These are phyloP conservation scores for Anolis apletophallus DNA, from an alignment of 2,797 vertebrate genomes.

Conservation along the genomic window DNA sequence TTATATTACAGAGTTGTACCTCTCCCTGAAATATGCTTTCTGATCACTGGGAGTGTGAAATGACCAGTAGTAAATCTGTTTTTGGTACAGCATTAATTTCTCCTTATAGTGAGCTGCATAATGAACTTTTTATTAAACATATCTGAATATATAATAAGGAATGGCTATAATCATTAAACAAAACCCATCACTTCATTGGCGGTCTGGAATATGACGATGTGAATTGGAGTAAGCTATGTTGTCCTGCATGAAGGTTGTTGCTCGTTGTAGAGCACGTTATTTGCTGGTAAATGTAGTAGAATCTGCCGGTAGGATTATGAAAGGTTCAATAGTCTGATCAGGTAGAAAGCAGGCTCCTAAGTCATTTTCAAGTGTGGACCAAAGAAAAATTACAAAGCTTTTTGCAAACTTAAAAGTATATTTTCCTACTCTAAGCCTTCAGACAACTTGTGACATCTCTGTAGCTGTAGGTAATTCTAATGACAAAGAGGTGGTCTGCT, in stretches of 20 bases:
- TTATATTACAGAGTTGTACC: neutral
- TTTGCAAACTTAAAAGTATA: neutral
- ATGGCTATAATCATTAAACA: no score
- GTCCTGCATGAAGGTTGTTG: neutral
- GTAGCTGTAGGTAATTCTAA: neutral
- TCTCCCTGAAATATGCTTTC: neutral
- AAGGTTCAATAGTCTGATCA: neutral
- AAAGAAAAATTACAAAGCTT: neutral
- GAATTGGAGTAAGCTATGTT: no score
- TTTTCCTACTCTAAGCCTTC: neutral
- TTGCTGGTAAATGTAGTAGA: neutral
- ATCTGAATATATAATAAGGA: no score
- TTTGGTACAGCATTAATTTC: neutral
- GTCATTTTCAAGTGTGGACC: neutral
- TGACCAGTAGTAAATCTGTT: neutral
- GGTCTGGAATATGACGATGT: neutral
- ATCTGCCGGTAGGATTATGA: neutral
- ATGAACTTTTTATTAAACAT: no score
- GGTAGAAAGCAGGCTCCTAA: neutral
- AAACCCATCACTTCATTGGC: no score
- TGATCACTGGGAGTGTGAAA: neutral
- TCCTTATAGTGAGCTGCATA: neutral
- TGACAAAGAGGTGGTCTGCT: neutral
- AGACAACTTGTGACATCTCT: neutral
- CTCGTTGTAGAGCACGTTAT: neutral